Percentiles rank a stretch among this genome's conserved stretches.
phyloP scores from a whole-genome alignment of 92 coral and sea anemone species.

The Umimayanthus chanpuru region DNA sequence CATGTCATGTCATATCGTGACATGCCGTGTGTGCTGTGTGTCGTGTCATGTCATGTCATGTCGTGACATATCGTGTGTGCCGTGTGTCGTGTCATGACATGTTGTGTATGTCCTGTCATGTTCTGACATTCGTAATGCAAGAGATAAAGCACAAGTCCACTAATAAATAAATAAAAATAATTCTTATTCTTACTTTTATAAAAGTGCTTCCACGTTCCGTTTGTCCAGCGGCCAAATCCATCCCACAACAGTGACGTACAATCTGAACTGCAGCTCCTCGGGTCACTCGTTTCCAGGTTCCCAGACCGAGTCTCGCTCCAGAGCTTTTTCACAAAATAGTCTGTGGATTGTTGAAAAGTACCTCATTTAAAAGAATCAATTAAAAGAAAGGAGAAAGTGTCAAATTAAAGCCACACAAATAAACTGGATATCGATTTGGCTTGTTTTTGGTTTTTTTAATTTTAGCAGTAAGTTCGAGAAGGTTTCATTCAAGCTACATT shows the following conservation, averaged over 20 bases:
- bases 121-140: neutral
- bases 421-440: no score
- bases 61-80: neutral
- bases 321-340: slow-evolving; percentile 12
- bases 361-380: no score
- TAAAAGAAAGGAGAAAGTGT: no score
- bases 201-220: slow-evolving; percentile 73
- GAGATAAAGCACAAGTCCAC: neutral
- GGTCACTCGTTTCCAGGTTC: neutral
- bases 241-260: slow-evolving; percentile 80
- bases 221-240: slow-evolving; percentile 88
- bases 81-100: neutral
- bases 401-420: no score
- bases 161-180: neutral
- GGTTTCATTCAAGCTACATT: no score
- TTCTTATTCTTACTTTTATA: slow-evolving; percentile 53
- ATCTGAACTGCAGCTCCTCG: neutral
- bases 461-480: no score
- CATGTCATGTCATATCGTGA: neutral
- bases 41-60: neutral
- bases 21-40: neutral
- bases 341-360: neutral
- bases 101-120: neutral
- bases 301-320: neutral
- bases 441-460: no score